Conservation (phyloP, 64 coral and sea anemone species). For the Pachyseris speciosa region DNA sequence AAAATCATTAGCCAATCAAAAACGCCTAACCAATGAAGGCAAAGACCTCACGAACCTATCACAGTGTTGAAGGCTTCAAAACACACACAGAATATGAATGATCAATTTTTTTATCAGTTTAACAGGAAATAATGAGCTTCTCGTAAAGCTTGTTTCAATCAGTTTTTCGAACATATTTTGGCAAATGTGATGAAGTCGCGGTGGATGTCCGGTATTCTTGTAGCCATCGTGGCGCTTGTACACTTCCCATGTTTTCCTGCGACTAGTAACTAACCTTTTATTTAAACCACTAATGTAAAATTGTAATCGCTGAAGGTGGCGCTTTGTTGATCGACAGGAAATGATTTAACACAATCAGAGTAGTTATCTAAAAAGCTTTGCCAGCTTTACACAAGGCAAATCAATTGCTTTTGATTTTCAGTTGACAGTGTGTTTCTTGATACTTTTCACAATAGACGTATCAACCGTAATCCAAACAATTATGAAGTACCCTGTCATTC, state of each 20-base stretch:
- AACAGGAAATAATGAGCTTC: neutral
- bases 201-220: neutral
- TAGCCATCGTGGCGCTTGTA: conserved; percentile 26
- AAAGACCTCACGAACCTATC: neutral
- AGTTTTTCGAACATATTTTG: neutral
- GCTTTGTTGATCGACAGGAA: conserved; percentile 21
- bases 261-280: neutral
- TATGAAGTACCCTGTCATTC: conserved; percentile 17
- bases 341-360: neutral
- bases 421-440: neutral
- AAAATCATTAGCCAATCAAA: neutral
- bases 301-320: neutral
- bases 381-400: neutral
- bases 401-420: conserved; percentile 20
- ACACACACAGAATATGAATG: neutral
- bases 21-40: neutral
- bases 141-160: neutral
- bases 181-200: neutral
- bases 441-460: conserved; percentile 8
- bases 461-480: conserved; percentile 40
- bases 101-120: neutral
- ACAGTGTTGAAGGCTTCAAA: neutral
- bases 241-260: conserved; percentile 14
- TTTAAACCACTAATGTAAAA: conserved; percentile 33
- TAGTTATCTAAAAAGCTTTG: neutral